These are phyloP conservation scores for Variabilichromis moorii DNA, from an alignment of 2,113 vertebrate species.

Conservation along the genomic window DNA sequence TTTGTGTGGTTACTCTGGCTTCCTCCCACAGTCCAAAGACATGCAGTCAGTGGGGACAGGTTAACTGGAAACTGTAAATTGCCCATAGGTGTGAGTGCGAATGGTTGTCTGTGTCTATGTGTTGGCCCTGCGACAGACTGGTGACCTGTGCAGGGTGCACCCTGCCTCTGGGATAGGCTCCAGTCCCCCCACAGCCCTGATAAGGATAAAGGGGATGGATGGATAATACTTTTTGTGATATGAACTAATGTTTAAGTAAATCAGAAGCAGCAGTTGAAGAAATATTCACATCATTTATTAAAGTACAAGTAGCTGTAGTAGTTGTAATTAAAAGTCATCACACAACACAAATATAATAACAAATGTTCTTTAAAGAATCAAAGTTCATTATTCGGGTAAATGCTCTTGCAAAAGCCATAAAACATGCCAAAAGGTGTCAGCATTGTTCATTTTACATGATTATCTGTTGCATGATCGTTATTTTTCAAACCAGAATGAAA, in stretches of 20 bases:
- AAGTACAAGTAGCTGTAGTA: background rate
- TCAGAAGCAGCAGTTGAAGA: background rate
- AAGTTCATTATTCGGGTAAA: background rate
- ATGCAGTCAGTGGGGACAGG: background rate
- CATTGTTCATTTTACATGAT: background rate
- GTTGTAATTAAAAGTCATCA: background rate
- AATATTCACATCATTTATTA: background rate
- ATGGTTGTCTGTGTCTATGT: background rate
- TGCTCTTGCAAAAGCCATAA: background rate
- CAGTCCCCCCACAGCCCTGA: background rate
- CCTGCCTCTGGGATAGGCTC: background rate
- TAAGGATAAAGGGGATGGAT: background rate
- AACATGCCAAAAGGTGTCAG: background rate
- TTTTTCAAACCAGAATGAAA: background rate
- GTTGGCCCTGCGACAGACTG: background rate
- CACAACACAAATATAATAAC: background rate
- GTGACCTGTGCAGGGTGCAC: background rate
- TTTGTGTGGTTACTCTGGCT: background rate
- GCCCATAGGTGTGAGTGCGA: accelerated
- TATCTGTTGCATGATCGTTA: background rate
- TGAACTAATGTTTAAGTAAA: background rate
- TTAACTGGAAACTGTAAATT: background rate
- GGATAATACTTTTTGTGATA: background rate
- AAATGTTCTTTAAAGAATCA: background rate
- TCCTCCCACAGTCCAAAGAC: background rate